These are phyloP conservation scores for Chelonoidis abingdonii DNA, from an alignment of 2,113 vertebrate species.

Conservation along the genomic window DNA sequence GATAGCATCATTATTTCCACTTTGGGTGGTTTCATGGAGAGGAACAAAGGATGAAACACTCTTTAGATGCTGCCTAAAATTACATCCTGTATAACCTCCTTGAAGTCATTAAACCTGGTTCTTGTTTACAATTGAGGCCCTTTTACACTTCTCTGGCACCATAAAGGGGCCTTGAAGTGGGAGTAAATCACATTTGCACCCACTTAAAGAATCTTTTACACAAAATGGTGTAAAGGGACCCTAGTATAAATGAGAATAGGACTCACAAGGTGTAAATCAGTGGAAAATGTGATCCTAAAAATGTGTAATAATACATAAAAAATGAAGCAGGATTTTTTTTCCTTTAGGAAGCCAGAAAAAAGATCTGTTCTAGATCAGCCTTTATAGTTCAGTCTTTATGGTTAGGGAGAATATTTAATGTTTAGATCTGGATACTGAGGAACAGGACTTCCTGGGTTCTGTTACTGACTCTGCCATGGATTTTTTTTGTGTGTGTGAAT, in stretches of 20 bases:
- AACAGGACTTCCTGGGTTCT: not conserved
- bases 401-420: not conserved
- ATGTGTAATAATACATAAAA: not conserved
- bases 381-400: not conserved
- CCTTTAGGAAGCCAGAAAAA: accelerated
- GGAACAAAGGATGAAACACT: not conserved
- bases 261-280: not conserved
- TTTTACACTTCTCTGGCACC: not conserved
- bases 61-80: not conserved
- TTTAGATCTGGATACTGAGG: not conserved
- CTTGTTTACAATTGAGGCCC: not conserved
- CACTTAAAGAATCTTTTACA: not conserved
- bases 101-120: accelerated
- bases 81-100: accelerated
- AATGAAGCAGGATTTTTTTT: not conserved
- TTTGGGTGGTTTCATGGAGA: not conserved
- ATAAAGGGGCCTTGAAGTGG: not conserved
- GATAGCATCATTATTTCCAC: not conserved
- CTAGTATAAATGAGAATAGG: not conserved
- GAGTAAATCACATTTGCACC: not conserved
- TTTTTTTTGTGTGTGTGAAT: not conserved
- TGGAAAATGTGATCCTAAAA: not conserved
- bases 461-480: not conserved
- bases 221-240: not conserved
- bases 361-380: not conserved